Base-by-base conservation (phyloP, 2,113 vertebrate genomes). In the Pelmatolapia mariae region DNA sequence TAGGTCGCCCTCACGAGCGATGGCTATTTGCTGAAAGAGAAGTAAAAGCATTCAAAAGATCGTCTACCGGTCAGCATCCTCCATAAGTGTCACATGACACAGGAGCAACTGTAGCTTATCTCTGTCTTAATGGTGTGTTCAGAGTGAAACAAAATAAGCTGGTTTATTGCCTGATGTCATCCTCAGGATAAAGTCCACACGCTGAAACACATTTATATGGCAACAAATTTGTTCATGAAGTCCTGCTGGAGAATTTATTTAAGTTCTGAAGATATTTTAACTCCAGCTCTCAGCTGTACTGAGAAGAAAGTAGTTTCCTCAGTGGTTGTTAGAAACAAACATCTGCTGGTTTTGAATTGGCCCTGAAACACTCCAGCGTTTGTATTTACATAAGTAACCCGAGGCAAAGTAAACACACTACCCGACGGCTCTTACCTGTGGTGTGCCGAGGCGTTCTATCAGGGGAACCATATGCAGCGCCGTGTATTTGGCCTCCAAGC, bases 401-500 rank as follows among this genome's bases (percentile, higher is more conserved):
- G 4, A 59, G 56, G 26, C 5, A 31, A 59, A 59, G 56, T 66
- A 18, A 66, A 36, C 10, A 38, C 61, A 50, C 24, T 24, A 50
- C 12, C 18, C 0, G 16, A 31, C 6, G 1, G 26, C 43, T 6
- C 19, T 12, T 92, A 96, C 99, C 98, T 99, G 99, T 45, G 99
- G 98, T 71, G 99, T 99, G 54, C 99, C 99, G 56, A 99, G 98
- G 87, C 99, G 97, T 92, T 99, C 99, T 83, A 99, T 99, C 93
- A 99, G 96, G 61, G 99, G 99, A 83, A 99, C 99, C 95, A 99
- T 94, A 91, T 99, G 99, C 31, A 99, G 97, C 0, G 99, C 98
- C 31, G 99, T 98, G 56, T 99, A 99, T 95, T 99, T 99, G 83
- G 98, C 97, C 91, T 99, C 99, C 92, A 99, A 94, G 59, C 99